phyloP scores from a whole-genome alignment of 2,113 vertebrate genomes.

The Raphicerus campestris region DNA sequence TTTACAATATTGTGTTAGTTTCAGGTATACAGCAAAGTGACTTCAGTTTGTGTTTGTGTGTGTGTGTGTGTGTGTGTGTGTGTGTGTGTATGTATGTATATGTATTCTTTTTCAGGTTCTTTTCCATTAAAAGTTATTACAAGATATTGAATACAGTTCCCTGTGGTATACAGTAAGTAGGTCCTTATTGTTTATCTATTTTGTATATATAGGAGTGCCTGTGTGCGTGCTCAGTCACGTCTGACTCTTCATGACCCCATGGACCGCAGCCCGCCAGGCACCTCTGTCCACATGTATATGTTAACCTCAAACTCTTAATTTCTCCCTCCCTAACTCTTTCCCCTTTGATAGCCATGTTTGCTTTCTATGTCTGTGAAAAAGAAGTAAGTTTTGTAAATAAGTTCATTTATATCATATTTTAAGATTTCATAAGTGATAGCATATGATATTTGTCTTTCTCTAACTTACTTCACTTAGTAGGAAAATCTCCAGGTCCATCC shows the following conservation, averaged over 20 bases:
- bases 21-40: background rate
- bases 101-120: background rate
- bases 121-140: background rate
- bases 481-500: background rate
- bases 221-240: fast-evolving
- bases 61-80: background rate
- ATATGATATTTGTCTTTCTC: background rate
- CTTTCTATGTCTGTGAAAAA: background rate
- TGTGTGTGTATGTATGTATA: background rate
- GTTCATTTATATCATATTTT: background rate
- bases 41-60: background rate
- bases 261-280: too few species aligned
- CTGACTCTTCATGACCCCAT: too few species aligned
- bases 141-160: background rate
- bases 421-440: background rate
- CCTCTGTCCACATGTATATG: too few species aligned
- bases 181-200: background rate
- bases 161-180: background rate
- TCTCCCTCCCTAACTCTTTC: too few species aligned
- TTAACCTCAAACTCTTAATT: too few species aligned
- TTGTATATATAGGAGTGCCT: background rate
- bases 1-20: background rate
- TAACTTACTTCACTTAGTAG: background rate
- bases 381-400: background rate
- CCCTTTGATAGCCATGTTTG: background rate